Conservation (phyloP, 2,797 vertebrate genomes). For the Mycteria americana region DNA sequence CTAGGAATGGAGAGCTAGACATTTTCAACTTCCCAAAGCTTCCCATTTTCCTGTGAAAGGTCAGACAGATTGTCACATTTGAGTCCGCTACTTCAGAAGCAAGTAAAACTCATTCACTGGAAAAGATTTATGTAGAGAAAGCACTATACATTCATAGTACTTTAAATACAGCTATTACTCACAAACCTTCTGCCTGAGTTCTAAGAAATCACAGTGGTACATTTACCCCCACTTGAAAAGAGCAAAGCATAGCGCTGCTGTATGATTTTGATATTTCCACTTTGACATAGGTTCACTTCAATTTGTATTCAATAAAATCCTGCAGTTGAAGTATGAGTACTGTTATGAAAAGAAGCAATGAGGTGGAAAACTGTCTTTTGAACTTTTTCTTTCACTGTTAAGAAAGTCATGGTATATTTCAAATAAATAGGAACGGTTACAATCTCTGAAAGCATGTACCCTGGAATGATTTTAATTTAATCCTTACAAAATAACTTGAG, state of each 20-base stretch:
- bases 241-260: neutral
- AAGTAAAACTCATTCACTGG: neutral
- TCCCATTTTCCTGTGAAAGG: neutral
- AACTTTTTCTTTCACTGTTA: conserved; percentile 57
- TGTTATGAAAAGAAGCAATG: conserved; percentile 68
- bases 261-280: conserved; percentile 60
- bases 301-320: conserved; percentile 65
- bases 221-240: conserved; percentile 3
- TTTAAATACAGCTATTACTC: conserved; percentile 21
- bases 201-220: conserved; percentile 8
- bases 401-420: conserved; percentile 47
- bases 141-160: neutral
- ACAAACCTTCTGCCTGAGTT: neutral
- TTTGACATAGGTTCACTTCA: conserved; percentile 53
- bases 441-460: conserved; percentile 45
- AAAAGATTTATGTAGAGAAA: neutral
- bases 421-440: conserved; percentile 55
- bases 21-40: neutral
- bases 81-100: neutral
- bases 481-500: conserved; percentile 70
- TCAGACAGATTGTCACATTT: neutral
- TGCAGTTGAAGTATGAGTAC: conserved; percentile 25
- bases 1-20: neutral
- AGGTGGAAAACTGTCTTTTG: conserved; percentile 70
- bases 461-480: conserved; percentile 72